Conservation (phyloP, 1,140 invertebrate species). For the Liolophura sinensis region DNA sequence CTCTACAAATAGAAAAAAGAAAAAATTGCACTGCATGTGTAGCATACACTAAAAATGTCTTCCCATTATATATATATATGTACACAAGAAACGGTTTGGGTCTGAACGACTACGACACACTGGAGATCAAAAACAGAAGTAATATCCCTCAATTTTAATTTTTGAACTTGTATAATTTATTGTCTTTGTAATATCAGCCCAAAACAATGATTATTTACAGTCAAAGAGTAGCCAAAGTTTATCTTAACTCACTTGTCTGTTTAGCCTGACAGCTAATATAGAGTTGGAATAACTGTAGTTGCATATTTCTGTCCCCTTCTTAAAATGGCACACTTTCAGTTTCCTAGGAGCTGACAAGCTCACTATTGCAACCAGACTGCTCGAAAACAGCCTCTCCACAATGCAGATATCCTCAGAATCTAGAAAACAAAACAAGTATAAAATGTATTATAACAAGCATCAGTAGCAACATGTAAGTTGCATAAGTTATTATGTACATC, state of each 20-base stretch:
- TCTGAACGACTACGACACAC: too few species aligned
- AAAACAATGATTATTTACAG: too few species aligned
- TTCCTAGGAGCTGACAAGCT: constrained; percentile 89
- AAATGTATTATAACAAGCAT: constrained; percentile 6
- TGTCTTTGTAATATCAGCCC: too few species aligned
- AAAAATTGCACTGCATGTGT: constrained; percentile 11
- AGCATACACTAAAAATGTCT: too few species aligned
- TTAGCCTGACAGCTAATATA: constrained; percentile 94
- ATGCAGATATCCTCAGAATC: constrained; percentile 87
- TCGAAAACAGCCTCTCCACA: constrained; percentile 95
- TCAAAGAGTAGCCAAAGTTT: not conserved
- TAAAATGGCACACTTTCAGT: constrained; percentile 96
- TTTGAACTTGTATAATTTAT: too few species aligned
- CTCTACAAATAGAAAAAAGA: constrained; percentile 67
- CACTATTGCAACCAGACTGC: constrained; percentile 94
- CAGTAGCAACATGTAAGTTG: too few species aligned
- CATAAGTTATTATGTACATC: too few species aligned
- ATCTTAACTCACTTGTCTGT: constrained; percentile 90
- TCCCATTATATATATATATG: too few species aligned
- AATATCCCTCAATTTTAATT: too few species aligned
- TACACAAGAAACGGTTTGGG: too few species aligned
- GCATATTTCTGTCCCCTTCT: constrained; percentile 97
- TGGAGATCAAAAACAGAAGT: too few species aligned
- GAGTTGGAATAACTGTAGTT: constrained; percentile 98
- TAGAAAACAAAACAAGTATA: constrained; percentile 47